These are phyloP conservation scores for Eulemur macaco DNA, from an alignment of 2,113 vertebrate genomes.

Conservation along the genomic window DNA sequence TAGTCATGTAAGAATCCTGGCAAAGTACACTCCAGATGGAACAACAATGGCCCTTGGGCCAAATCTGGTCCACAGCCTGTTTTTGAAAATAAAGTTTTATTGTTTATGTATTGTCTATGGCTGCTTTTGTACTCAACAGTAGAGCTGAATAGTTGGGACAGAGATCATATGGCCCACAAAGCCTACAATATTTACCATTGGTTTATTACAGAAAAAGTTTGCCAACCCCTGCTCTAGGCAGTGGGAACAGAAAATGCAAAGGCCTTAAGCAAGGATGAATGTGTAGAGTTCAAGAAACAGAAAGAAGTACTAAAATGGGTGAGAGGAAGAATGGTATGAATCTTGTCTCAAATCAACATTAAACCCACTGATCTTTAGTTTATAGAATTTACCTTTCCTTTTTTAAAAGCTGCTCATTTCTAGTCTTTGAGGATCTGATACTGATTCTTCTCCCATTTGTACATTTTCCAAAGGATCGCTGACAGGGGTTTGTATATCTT, in stretches of 20 bases:
- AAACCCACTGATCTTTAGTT: neutral
- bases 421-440: slow-evolving; percentile 7
- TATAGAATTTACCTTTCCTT: neutral
- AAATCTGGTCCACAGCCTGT: neutral
- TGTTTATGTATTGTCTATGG: slow-evolving; percentile 36
- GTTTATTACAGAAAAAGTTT: neutral
- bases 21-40: neutral
- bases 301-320: slow-evolving; percentile 25
- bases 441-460: neutral
- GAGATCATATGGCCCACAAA: neutral
- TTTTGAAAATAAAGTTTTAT: slow-evolving; percentile 56
- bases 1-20: neutral
- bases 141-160: slow-evolving; percentile 4
- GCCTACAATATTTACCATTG: slow-evolving; percentile 35
- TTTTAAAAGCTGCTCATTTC: neutral
- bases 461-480: neutral
- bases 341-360: neutral
- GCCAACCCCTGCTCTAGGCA: neutral
- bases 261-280: neutral
- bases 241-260: neutral
- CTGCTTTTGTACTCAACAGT: neutral
- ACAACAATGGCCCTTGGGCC: neutral
- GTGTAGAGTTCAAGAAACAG: neutral
- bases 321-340: neutral
- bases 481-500: neutral